Conservation (phyloP, 2,888 invertebrate genomes). For the Macropis europaea region DNA sequence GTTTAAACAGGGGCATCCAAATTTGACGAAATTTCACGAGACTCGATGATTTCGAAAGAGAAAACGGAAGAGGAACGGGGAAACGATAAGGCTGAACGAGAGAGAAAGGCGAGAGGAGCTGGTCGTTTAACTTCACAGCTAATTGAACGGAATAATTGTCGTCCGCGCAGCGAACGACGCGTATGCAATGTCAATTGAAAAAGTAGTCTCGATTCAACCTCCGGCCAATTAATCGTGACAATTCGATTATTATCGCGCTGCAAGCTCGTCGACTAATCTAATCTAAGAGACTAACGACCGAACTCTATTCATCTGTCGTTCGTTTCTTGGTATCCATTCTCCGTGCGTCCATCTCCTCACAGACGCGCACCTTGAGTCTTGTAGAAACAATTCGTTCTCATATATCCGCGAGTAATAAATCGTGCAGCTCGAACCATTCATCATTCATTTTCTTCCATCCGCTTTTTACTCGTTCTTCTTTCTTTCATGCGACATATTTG, state of each 20-base stretch:
- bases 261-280: neutral
- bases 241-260: neutral
- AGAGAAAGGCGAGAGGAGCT: neutral
- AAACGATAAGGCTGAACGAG: too few species aligned
- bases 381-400: too few species aligned
- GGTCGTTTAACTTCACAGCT: neutral
- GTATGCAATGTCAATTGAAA: conserved; percentile 29
- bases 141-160: conserved; percentile 7
- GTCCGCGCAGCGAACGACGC: neutral
- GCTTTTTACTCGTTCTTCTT: conserved; percentile 11
- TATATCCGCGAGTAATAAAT: conserved; percentile 13
- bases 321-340: too few species aligned
- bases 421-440: neutral
- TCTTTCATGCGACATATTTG: conserved; percentile 8
- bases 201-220: conserved; percentile 20
- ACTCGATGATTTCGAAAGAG: too few species aligned
- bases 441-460: neutral
- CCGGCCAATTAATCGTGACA: conserved; percentile 9
- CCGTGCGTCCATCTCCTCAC: too few species aligned
- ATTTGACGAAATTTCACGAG: too few species aligned
- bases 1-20: too few species aligned
- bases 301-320: too few species aligned
- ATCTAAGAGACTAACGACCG: neutral
- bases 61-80: too few species aligned
- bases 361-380: too few species aligned